phyloP scores from a whole-genome alignment of 2,113 vertebrate species.

The Trachemys scripta region DNA sequence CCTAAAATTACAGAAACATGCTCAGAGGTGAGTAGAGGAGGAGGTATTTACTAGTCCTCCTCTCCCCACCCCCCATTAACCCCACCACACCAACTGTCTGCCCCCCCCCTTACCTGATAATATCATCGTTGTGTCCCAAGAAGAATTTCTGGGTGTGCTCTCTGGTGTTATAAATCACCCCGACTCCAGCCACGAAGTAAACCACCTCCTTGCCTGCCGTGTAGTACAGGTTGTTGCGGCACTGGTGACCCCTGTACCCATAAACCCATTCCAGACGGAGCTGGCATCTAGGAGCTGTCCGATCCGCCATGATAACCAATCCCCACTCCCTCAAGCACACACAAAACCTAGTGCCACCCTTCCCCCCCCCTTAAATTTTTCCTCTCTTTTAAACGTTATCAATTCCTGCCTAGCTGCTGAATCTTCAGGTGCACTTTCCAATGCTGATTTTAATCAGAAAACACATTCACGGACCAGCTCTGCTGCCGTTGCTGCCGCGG shows the following conservation, averaged over 20 bases:
- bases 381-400: background rate
- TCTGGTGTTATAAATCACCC: conserved; percentile 96
- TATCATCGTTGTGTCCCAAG: conserved; percentile 98
- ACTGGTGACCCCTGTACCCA: conserved; percentile 97
- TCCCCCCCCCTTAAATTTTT: background rate
- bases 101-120: conserved; percentile 91
- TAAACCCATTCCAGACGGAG: conserved; percentile 98
- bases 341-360: background rate
- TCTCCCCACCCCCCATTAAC: conserved; percentile 60
- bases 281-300: conserved; percentile 94
- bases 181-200: conserved; percentile 98
- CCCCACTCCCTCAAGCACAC: conserved; percentile 51
- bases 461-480: conserved; percentile 51
- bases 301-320: conserved; percentile 90
- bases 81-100: conserved; percentile 57
- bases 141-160: conserved; percentile 99
- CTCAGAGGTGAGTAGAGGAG: background rate
- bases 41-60: conserved; percentile 32
- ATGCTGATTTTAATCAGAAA: conserved; percentile 40
- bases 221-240: conserved; percentile 99
- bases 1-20: background rate
- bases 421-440: conserved; percentile 67
- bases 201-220: conserved; percentile 96
- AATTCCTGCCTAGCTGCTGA: conserved; percentile 53
- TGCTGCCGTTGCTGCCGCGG: conserved; percentile 35